These are phyloP conservation scores for Xiphydria camelus DNA, from an alignment of 2,888 invertebrate species.

Conservation along the genomic window DNA sequence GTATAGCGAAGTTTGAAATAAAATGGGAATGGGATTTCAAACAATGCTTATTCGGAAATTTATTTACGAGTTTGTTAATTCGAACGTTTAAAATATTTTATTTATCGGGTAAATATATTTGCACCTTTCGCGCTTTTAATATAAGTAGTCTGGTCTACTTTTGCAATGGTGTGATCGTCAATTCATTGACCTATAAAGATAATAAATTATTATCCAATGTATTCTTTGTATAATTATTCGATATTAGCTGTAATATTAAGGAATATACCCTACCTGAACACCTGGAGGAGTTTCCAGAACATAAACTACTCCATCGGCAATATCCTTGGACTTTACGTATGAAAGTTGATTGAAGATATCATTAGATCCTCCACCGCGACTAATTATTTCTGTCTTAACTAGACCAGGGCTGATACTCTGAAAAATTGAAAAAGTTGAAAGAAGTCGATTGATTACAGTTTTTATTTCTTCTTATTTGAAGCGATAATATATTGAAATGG, in stretches of 20 bases:
- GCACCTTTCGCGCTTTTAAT: no score
- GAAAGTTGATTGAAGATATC: fast-evolving
- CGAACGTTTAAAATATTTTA: no score
- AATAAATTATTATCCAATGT: neutral
- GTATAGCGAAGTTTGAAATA: no score
- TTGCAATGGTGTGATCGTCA: neutral
- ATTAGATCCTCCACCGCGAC: neutral
- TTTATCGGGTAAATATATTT: no score
- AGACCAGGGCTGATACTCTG: slow-evolving; percentile 19
- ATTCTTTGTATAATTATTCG: neutral
- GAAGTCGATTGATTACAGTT: no score
- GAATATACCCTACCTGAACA: neutral
- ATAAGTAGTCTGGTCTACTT: no score
- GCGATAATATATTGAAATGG: no score
- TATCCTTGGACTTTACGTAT: neutral
- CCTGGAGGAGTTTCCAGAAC: neutral
- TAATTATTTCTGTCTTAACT: neutral
- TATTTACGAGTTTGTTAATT: no score
- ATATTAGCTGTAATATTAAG: neutral
- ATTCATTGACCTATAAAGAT: neutral
- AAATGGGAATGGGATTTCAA: no score
- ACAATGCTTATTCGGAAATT: no score
- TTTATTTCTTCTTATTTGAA: no score
- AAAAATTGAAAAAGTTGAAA: no score
- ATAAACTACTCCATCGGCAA: neutral